phyloP scores from a whole-genome alignment of 2,113 vertebrate species.

The Malurus melanocephalus region DNA sequence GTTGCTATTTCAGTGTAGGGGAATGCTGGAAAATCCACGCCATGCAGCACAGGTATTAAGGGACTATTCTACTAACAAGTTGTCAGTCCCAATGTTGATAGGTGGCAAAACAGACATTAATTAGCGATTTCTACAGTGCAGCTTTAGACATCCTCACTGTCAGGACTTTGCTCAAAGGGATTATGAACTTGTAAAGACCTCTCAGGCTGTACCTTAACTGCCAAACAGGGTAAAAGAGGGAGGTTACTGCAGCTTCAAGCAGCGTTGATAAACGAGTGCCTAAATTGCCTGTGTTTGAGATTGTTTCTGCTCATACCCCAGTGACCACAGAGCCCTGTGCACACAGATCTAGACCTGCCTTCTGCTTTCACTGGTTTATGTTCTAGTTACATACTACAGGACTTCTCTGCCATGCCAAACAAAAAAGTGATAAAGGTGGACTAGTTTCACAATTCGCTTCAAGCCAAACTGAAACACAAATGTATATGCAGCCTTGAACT shows the following conservation, averaged over 20 bases:
- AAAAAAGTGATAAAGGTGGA: not conserved
- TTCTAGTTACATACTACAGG: rapidly evolving
- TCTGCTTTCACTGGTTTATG: not conserved
- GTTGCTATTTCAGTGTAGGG: not conserved
- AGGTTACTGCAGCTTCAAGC: not conserved
- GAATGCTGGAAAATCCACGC: not conserved
- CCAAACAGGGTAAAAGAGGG: not conserved
- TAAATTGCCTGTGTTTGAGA: not conserved
- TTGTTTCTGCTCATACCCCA: not conserved
- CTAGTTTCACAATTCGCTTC: not conserved
- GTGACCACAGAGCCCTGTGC: not conserved
- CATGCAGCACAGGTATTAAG: not conserved
- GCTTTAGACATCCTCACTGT: not conserved
- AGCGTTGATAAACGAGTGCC: not conserved
- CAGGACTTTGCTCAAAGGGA: not conserved
- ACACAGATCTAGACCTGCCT: not conserved
- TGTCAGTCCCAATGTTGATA: not conserved
- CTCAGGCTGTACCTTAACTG: not conserved
- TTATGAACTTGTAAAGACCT: not conserved
- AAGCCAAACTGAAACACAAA: not conserved
- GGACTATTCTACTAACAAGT: not conserved
- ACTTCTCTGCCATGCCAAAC: not conserved
- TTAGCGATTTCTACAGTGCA: not conserved
- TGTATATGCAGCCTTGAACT: not conserved
- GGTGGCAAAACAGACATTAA: not conserved